Conservation (phyloP, 2,888 invertebrate species). For the Plagodis dolabraria region DNA sequence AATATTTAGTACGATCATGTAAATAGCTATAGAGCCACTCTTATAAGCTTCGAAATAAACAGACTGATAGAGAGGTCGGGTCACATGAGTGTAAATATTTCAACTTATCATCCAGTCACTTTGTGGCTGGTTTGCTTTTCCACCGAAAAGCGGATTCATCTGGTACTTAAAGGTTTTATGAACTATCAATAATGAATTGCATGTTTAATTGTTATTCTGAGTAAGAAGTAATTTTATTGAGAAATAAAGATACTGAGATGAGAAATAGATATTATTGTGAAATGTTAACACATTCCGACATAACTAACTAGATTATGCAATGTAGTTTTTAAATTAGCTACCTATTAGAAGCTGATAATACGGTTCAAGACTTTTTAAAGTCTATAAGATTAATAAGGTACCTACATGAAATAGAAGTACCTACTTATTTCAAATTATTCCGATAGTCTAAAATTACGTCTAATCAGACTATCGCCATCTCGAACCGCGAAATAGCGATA, state of each 20-base stretch:
- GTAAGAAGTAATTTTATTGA: background rate
- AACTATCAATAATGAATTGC: conserved; percentile 7
- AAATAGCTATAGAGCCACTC: background rate
- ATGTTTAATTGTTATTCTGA: conserved; percentile 6
- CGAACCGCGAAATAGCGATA: no score
- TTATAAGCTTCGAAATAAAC: conserved; percentile 14
- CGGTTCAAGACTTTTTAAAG: no score
- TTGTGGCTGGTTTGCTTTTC: conserved; percentile 2
- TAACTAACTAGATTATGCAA: no score
- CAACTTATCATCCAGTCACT: conserved; percentile 13
- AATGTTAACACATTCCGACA: no score
- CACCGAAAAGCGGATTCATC: conserved; percentile 7
- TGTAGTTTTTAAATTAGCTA: no score
- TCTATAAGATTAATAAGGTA: no score
- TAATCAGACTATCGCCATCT: no score
- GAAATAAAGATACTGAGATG: background rate
- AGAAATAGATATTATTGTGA: background rate
- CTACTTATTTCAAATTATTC: no score
- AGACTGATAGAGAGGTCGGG: conserved; percentile 20
- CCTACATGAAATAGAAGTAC: no score
- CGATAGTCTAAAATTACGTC: no score
- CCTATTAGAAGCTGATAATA: no score
- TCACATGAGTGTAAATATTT: conserved; percentile 15
- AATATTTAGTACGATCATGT: background rate
- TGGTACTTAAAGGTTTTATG: conserved; percentile 3